Evolutionary conservation across 2,888 invertebrate genomes (phyloP).

Genomic region (Bembecia ichneumoniformis): DNA sequence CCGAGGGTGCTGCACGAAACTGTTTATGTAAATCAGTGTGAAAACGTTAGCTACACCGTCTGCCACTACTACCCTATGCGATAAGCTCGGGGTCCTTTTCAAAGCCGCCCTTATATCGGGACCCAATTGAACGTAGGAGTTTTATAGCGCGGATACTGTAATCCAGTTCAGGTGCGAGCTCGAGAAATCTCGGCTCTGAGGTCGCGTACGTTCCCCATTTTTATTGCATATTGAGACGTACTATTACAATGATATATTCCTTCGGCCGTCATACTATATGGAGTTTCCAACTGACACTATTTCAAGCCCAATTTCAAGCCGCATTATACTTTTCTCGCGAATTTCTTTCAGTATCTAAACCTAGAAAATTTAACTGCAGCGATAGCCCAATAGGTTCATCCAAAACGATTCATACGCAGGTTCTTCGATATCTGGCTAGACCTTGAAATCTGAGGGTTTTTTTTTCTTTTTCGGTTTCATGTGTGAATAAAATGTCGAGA

Average conservation of each 20-base stretch:
- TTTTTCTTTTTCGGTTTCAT: too few relatives aligned
- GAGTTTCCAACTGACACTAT: conserved; percentile 38
- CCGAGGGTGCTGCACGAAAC: conserved; percentile 24
- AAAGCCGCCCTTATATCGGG: conserved; percentile 45
- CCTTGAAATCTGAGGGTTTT: too few relatives aligned
- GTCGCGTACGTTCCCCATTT: conserved; percentile 56
- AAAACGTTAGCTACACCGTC: conserved; percentile 36
- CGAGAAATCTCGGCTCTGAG: conserved; percentile 56
- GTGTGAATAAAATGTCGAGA: too few relatives aligned
- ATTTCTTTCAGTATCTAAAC: neutral
- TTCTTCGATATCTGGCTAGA: too few relatives aligned
- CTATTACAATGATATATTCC: conserved; percentile 54
- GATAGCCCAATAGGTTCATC: too few relatives aligned
- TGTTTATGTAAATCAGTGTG: conserved; percentile 50
- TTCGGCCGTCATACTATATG: conserved; percentile 35
- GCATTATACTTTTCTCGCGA: conserved; percentile 1
- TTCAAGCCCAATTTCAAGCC: conserved; percentile 26
- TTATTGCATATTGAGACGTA: conserved; percentile 71
- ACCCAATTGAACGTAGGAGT: conserved; percentile 53
- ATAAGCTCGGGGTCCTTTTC: conserved; percentile 47
- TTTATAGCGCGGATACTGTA: conserved; percentile 61
- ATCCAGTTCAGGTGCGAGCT: conserved; percentile 66
- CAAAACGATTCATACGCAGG: too few relatives aligned
- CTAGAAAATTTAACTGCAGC: too few relatives aligned
- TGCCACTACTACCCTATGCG: conserved; percentile 28